Evolutionary conservation across 2,888 invertebrate species (phyloP).

Genomic region (Tetragonula carbonaria): DNA sequence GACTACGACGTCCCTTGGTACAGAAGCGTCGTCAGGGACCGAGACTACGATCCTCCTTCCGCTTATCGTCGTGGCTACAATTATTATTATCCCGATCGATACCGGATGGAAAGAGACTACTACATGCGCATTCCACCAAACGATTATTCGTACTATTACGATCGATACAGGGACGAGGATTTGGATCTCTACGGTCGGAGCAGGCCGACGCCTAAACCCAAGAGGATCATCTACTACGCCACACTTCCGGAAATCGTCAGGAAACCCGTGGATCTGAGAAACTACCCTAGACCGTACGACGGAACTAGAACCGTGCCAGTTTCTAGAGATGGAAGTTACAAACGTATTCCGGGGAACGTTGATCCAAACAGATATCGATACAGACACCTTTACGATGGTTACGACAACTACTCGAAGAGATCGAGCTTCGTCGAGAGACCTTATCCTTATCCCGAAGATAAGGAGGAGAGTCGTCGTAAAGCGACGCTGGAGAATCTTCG

Average conservation of each 20-base stretch:
- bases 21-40: constrained; percentile 63
- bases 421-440: constrained; percentile 70
- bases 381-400: constrained; percentile 72
- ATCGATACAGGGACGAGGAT: constrained; percentile 78
- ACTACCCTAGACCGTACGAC: constrained; percentile 76
- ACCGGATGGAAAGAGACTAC: constrained; percentile 79
- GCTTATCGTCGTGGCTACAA: constrained; percentile 65
- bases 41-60: constrained; percentile 72
- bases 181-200: constrained; percentile 76
- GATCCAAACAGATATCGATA: constrained; percentile 76
- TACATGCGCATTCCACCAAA: constrained; percentile 70
- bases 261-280: constrained; percentile 80
- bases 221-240: constrained; percentile 83
- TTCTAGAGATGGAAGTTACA: constrained; percentile 64
- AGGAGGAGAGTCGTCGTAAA: constrained; percentile 42
- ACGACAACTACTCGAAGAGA: constrained; percentile 76
- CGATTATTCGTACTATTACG: constrained; percentile 71
- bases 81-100: constrained; percentile 77
- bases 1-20: constrained; percentile 73
- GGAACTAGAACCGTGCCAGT: constrained; percentile 60
- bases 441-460: constrained; percentile 66
- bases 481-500: constrained; percentile 56
- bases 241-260: constrained; percentile 83
- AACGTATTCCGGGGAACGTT: constrained; percentile 71
- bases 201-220: constrained; percentile 76